Conservation (phyloP, 2,113 vertebrate species). For the Pollachius pollachius region DNA sequence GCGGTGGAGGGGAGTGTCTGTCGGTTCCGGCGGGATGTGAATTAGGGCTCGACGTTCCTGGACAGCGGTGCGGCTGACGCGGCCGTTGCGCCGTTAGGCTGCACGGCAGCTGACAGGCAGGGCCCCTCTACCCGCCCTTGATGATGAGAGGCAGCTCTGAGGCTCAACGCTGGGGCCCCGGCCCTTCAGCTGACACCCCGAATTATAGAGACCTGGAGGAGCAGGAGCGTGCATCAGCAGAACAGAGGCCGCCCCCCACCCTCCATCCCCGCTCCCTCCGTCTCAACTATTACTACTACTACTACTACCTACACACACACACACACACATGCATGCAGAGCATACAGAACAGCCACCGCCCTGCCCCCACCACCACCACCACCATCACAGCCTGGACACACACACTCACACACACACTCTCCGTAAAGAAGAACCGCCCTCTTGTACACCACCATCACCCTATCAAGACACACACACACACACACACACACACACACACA, state of each 20-base stretch:
- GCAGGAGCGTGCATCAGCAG: constrained; percentile 65
- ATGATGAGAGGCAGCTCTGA: constrained; percentile 73
- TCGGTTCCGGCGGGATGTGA: constrained; percentile 49
- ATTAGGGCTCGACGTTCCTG: constrained; percentile 68
- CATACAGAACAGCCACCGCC: not conserved
- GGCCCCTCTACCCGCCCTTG: constrained; percentile 68
- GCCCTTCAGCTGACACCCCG: constrained; percentile 74
- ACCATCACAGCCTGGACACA: too few species aligned
- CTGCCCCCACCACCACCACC: too few species aligned
- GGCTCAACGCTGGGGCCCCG: constrained; percentile 49
- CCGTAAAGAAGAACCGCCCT: too few species aligned
- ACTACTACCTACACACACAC: not conserved
- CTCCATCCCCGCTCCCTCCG: constrained; percentile 38
- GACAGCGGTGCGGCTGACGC: constrained; percentile 65
- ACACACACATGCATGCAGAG: not conserved
- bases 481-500: too few species aligned
- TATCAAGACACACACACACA: too few species aligned
- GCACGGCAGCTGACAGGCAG: constrained; percentile 71
- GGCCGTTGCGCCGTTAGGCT: constrained; percentile 60
- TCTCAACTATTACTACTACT: not conserved
- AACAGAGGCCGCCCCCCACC: constrained; percentile 54
- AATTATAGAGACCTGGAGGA: constrained; percentile 69
- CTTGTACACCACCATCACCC: too few species aligned
- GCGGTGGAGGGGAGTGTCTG: too few species aligned
- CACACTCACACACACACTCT: too few species aligned